Conservation (phyloP, 2,797 vertebrate species). For the Chaetodon trifasciatus region DNA sequence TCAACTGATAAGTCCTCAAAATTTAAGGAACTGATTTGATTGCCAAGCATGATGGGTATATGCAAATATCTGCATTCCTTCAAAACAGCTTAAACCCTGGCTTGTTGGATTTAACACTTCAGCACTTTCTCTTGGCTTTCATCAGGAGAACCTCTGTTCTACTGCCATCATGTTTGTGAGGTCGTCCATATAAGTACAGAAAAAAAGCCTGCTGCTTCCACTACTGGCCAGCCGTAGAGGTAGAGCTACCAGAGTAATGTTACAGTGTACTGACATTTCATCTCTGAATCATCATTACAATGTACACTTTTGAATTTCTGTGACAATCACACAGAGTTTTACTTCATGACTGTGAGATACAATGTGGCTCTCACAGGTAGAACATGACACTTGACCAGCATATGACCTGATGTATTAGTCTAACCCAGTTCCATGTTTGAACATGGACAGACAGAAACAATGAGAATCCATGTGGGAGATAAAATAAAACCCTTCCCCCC, state of each 20-base stretch:
- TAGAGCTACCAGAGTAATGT: background rate
- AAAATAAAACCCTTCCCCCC: slow-evolving; percentile 3
- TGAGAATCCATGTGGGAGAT: slow-evolving; percentile 4
- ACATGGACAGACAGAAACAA: slow-evolving; percentile 11
- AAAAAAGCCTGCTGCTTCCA: background rate
- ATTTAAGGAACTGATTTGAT: background rate
- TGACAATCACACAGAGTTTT: background rate
- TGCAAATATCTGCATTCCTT: background rate
- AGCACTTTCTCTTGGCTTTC: too few relatives aligned
- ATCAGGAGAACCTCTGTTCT: background rate
- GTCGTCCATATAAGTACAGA: background rate
- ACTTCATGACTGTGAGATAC: background rate
- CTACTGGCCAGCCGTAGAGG: background rate
- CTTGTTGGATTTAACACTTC: background rate
- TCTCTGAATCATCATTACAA: background rate
- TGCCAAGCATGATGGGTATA: background rate
- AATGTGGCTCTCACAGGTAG: background rate
- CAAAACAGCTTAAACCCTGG: background rate
- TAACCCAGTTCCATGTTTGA: background rate
- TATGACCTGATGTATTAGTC: background rate
- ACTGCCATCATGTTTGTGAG: background rate
- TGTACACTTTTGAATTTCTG: background rate
- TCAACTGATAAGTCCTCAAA: background rate
- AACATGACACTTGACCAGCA: background rate
- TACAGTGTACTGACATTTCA: background rate